These are phyloP conservation scores for Onychostruthus taczanowskii DNA, from an alignment of 2,113 vertebrate genomes.

Conservation along the genomic window DNA sequence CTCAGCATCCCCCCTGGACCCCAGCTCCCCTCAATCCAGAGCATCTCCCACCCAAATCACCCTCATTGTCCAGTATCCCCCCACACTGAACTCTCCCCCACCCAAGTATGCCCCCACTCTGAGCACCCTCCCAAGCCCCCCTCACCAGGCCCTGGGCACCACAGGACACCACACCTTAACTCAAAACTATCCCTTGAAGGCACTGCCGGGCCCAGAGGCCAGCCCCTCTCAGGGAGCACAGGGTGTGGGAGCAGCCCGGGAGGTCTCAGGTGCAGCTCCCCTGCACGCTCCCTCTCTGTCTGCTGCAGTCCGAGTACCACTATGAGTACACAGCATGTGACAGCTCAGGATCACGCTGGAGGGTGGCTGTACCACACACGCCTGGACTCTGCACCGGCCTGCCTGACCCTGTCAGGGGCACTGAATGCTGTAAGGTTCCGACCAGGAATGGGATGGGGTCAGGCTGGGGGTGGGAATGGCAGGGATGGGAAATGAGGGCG, in stretches of 20 bases:
- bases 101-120: neutral
- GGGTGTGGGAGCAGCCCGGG: neutral
- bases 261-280: neutral
- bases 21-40: neutral
- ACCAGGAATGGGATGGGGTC: neutral
- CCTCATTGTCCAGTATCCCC: neutral
- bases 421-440: slow-evolving; percentile 85
- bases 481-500: neutral
- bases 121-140: neutral
- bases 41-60: neutral
- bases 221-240: neutral
- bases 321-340: slow-evolving; percentile 96
- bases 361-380: slow-evolving; percentile 91
- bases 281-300: neutral
- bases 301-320: slow-evolving; percentile 91
- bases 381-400: slow-evolving; percentile 88
- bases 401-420: slow-evolving; percentile 90
- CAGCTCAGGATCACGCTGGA: slow-evolving; percentile 87
- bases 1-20: neutral
- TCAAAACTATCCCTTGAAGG: neutral
- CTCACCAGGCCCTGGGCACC: neutral
- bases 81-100: neutral
- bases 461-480: no score
- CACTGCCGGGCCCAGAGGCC: neutral
- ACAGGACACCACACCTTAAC: neutral